Evolutionary conservation across 2,113 vertebrate species (phyloP), one percentile per base, ranked within the genome.

Genomic region (Etia nguti): DNA sequence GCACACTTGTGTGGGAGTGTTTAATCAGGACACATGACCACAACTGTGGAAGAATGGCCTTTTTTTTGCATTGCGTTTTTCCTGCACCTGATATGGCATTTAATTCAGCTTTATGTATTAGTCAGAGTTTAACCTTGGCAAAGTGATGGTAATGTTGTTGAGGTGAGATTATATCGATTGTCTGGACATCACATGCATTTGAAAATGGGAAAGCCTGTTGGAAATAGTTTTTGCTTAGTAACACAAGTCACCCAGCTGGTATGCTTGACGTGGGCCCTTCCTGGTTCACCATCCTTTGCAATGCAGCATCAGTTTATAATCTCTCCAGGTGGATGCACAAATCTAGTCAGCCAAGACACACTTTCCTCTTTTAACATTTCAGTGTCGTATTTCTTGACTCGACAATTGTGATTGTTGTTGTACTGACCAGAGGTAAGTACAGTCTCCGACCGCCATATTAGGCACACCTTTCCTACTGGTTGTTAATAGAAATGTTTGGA

Each of bases 81-180:
- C 11, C 22, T 26, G 22, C 18, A 20, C 10, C 43, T 68, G 75
- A 65, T 88, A 52, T 87, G 86, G 79, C 56, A 90, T 91, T 92
- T 85, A 75, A 82, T 90, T 86, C 60, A 73, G 77, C 80, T 88
- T 82, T 84, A 88, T 11, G 48, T 86, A 85, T 85, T 75, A 73
- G 86, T 80, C 77, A n/a, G 77, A 86, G 81, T 93, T 92, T 93
- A 90, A 94, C 92, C 92, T 94, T 93, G 89, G 56, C 10, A 57
- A 87, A 86, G 79, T 82, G 85, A 90, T 85, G 41, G 77, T 89
- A 92, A 90, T 92, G 86, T 91, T 20, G 10, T 92, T 20, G 10
- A 87, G 86, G 83, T 87, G 89, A 89, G 94, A 95, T 95, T 94
- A 91, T 86, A 89, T 89, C 77, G 91, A 95, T 94, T 94, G 91